Evolutionary conservation across 2,113 vertebrate species (phyloP).

Genomic region (Paracanthobrama guichenoti): DNA sequence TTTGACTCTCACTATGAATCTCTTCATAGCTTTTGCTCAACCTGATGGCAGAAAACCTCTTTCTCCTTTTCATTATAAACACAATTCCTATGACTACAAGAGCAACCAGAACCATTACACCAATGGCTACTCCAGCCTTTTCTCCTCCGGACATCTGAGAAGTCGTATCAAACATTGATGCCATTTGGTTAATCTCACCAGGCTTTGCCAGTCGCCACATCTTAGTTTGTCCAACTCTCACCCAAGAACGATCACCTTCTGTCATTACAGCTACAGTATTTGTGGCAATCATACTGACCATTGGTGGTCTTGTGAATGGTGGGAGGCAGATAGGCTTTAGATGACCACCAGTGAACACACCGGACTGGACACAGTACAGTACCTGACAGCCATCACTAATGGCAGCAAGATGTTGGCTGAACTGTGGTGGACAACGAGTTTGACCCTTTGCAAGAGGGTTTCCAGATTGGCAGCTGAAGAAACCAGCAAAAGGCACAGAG

Average conservation of each 20-base stretch:
- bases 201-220: conserved; percentile 76
- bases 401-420: conserved; percentile 84
- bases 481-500: conserved; percentile 83
- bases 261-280: conserved; percentile 83
- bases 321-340: conserved; percentile 79
- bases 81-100: conserved; percentile 57
- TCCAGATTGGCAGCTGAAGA: conserved; percentile 86
- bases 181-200: conserved; percentile 64
- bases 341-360: conserved; percentile 73
- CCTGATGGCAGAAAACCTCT: neutral
- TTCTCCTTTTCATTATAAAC: conserved; percentile 52
- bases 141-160: conserved; percentile 48
- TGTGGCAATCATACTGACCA: conserved; percentile 61
- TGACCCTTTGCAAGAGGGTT: conserved; percentile 75
- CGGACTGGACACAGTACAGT: conserved; percentile 82
- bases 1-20: conserved; percentile 37
- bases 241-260: conserved; percentile 77
- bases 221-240: conserved; percentile 76
- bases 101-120: conserved; percentile 56
- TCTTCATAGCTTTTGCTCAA: conserved; percentile 41
- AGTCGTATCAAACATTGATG: neutral
- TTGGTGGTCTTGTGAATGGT: conserved; percentile 78
- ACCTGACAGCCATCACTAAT: conserved; percentile 89
- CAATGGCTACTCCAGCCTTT: conserved; percentile 65
- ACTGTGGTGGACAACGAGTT: conserved; percentile 79